phyloP scores from a whole-genome alignment of 1,140 invertebrate species.

The Drosophila serrata region DNA sequence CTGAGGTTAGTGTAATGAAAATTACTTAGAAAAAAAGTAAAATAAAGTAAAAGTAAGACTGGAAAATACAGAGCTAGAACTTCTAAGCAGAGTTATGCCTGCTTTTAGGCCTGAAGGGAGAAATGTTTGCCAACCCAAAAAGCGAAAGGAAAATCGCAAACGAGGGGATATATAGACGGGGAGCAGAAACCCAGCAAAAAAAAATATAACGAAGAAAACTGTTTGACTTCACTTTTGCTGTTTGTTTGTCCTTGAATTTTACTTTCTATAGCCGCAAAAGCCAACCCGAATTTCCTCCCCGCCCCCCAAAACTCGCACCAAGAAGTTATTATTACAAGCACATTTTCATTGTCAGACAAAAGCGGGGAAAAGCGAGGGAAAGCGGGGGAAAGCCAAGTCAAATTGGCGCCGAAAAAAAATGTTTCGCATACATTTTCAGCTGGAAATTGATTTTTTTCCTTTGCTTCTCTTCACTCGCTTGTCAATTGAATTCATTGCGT shows the following conservation, averaged over 20 bases:
- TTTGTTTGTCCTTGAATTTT: constrained; percentile 82
- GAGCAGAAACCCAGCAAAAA: neutral
- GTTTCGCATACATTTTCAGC: constrained; percentile 48
- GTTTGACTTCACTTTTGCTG: constrained; percentile 71
- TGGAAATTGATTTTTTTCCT: constrained; percentile 76
- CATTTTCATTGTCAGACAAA: constrained; percentile 74
- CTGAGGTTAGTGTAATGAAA: constrained; percentile 66
- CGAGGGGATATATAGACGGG: neutral
- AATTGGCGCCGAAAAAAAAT: constrained; percentile 63
- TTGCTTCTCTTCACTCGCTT: constrained; percentile 24
- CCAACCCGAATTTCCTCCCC: constrained; percentile 29
- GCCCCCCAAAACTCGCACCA: constrained; percentile 1
- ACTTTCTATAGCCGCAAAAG: constrained; percentile 29
- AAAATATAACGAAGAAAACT: constrained; percentile 36
- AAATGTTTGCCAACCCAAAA: constrained; percentile 45
- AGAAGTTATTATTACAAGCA: constrained; percentile 77
- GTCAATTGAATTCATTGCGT: constrained; percentile 78
- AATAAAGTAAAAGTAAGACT: constrained; percentile 4
- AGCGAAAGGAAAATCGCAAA: constrained; percentile 31
- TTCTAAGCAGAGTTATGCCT: constrained; percentile 68
- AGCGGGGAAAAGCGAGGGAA: constrained; percentile 3
- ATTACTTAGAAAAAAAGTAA: constrained; percentile 58
- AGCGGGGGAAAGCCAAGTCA: constrained; percentile 35
- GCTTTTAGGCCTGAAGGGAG: constrained; percentile 22
- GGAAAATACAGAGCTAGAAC: constrained; percentile 49